These are phyloP conservation scores for Brevimyrus niger DNA, from an alignment of 2,113 vertebrate genomes.

Conservation along the genomic window DNA sequence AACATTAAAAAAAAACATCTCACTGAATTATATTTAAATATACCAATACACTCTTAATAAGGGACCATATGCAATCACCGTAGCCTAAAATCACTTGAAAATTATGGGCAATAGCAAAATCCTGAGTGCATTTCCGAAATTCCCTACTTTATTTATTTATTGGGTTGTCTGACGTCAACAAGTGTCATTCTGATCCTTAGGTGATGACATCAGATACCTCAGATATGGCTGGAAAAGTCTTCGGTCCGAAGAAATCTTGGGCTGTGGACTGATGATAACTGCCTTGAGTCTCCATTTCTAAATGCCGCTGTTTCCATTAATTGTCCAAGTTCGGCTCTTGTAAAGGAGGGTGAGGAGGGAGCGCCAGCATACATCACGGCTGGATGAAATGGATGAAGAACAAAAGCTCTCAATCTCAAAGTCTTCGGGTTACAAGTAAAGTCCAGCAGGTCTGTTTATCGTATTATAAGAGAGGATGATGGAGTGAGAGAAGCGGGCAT, in stretches of 20 bases:
- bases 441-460: background rate
- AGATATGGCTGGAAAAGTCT: background rate
- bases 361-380: background rate
- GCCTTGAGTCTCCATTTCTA: background rate
- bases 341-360: background rate
- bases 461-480: background rate
- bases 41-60: background rate
- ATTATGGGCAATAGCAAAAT: background rate
- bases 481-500: background rate
- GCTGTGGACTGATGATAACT: background rate
- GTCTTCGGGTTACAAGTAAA: background rate
- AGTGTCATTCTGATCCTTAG: background rate
- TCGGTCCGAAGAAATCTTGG: background rate
- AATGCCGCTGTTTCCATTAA: background rate
- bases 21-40: background rate
- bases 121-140: background rate
- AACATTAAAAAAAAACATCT: background rate
- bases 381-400: background rate
- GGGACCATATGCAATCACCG: background rate
- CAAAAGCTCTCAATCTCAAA: background rate
- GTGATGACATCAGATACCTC: background rate
- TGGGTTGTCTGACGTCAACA: background rate
- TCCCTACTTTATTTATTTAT: background rate
- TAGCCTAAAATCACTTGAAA: background rate
- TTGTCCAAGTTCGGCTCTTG: background rate